Percentiles rank a stretch among this genome's conserved stretches.
These are phyloP conservation scores for Chionodraco myersi DNA, from an alignment of 2,113 vertebrate genomes.

Conservation along the genomic window DNA sequence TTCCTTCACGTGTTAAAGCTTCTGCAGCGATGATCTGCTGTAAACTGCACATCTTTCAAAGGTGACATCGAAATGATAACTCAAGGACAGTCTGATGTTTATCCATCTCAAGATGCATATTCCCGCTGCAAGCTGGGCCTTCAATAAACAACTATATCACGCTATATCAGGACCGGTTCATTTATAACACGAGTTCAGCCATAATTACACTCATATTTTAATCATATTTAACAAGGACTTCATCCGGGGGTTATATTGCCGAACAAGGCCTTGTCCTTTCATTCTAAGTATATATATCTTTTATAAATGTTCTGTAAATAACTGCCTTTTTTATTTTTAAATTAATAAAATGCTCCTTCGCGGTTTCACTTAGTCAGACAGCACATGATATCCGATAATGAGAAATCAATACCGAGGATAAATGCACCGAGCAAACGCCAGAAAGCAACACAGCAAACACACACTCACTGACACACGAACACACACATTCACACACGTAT, in stretches of 20 bases:
- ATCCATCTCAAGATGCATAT: not conserved
- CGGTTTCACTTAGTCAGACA: slow-evolving; percentile 24
- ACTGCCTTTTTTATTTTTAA: not conserved
- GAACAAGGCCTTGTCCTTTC: not conserved
- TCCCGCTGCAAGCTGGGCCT: not conserved
- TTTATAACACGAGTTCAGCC: not conserved
- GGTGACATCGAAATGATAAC: not conserved
- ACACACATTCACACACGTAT: not conserved
- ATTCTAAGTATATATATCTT: not conserved
- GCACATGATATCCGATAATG: slow-evolving; percentile 35
- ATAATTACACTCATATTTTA: not conserved
- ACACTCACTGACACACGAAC: not conserved
- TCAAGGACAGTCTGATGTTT: not conserved
- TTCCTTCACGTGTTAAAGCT: not conserved
- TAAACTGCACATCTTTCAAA: not conserved
- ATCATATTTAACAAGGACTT: not conserved
- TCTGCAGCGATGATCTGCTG: not conserved
- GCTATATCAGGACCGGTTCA: not conserved
- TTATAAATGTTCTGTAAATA: not conserved
- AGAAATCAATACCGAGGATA: slow-evolving; percentile 47
- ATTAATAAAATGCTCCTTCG: not conserved
- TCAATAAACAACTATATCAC: not conserved
- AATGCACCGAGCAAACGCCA: slow-evolving; percentile 6
- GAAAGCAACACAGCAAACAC: not conserved
- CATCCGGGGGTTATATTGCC: not conserved